phyloP scores from a whole-genome alignment of 92 coral and sea anemone species.

The Parazoanthus darwini region DNA sequence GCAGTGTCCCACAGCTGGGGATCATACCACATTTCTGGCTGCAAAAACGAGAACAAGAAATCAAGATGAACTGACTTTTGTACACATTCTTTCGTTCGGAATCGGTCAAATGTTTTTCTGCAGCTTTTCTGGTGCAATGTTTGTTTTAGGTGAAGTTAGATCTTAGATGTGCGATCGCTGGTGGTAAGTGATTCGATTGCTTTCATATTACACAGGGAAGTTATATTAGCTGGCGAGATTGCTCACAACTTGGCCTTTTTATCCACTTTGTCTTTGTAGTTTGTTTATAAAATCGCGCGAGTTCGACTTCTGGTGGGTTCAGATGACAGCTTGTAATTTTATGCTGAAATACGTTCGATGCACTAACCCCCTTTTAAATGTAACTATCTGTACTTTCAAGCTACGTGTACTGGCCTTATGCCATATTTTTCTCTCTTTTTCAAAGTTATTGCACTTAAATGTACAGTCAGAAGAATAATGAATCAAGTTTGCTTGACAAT shows the following conservation, averaged over 20 bases:
- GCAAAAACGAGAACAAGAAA: background rate
- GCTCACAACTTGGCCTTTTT: background rate
- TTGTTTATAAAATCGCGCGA: background rate
- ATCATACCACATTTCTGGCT: background rate
- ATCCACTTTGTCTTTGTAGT: background rate
- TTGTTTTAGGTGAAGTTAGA: constrained; percentile 23
- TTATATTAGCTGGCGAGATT: background rate
- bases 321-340: background rate
- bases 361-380: background rate
- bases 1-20: background rate
- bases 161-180: constrained; percentile 7
- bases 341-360: background rate
- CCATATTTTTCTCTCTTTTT: background rate
- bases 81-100: constrained; percentile 5
- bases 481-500: background rate
- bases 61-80: background rate
- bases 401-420: background rate
- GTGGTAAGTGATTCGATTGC: background rate
- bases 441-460: background rate
- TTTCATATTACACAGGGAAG: background rate
- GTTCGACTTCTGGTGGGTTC: background rate
- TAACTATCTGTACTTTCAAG: background rate
- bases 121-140: constrained; percentile 18
- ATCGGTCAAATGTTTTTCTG: constrained; percentile 1
- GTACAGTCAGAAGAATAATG: background rate